Evolutionary conservation across 2,797 vertebrate species (phyloP), one percentile per base, ranked within the genome.

Genomic region (Pantherophis vulpinus): DNA sequence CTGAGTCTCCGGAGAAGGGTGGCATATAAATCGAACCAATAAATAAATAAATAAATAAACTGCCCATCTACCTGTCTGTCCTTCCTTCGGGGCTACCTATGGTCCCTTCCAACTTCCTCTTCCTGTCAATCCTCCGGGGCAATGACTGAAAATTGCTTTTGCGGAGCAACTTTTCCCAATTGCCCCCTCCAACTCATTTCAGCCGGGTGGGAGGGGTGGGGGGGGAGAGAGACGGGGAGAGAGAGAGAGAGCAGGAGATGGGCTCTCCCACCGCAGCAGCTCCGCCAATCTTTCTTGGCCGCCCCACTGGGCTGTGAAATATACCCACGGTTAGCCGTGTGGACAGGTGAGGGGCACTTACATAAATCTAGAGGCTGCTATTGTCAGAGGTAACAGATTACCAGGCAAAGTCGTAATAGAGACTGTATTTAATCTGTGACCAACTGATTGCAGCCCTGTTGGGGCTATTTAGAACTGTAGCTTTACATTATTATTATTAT

Each of bases 371-470:
- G 98, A 98, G 98, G 98, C 98, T 95, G 96, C 95, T 97, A 96
- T 97, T 97, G 97, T 94, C 96, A 97, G 97, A 96, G 98, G 97
- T 97, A 98, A 96, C 94, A 94, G 98, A 98, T 98, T 98, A 97
- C 97, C 95, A 95, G 98, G 98, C 95, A 95, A 87, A 98, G 97
- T 97, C 97, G 96, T 98, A 98, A 97, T 95, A 96, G 97, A 97
- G 97, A 96, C 97, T 97, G 97, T 97, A 98, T 98, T 98, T 98
- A 98, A 98, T 98, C 98, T 97, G 97, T 96, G 96, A 98, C 98
- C 98, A 98, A 98, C 98, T 98, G 98, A 98, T 98, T 98, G 98
- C 97, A 98, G 97, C 97, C 97, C 97, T 97, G 96, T 97, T 98
- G 97, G 98, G 98, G 98, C 66, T 98, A 98, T 98, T 98, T 98